phyloP scores from a whole-genome alignment of 2,888 invertebrate genomes.

The Poecilobothrus nobilitatus region DNA sequence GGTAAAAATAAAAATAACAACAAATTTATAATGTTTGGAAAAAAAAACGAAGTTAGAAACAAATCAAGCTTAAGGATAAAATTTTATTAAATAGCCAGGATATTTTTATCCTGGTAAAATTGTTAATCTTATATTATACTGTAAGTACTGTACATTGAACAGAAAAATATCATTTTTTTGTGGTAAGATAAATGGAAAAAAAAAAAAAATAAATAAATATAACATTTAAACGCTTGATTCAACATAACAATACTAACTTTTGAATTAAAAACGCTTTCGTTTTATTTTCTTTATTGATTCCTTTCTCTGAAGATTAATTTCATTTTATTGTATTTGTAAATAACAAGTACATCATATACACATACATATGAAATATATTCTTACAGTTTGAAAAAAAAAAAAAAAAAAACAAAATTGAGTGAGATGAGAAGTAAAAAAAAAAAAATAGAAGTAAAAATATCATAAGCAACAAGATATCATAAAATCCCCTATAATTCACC shows the following conservation, averaged over 20 bases:
- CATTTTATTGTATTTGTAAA: no score
- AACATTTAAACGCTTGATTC: no score
- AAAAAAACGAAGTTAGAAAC: no score
- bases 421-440: not conserved
- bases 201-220: no score
- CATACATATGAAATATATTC: not conserved
- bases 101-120: not conserved
- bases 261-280: no score
- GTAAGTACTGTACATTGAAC: not conserved
- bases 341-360: not conserved
- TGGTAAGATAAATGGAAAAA: no score
- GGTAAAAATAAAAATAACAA: no score
- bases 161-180: not conserved
- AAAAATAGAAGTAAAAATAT: not conserved
- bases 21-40: no score
- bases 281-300: no score
- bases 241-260: no score
- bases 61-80: not conserved
- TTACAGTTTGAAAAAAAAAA: not conserved
- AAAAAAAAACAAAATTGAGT: no score
- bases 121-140: not conserved
- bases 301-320: no score
- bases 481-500: constrained; percentile 3
- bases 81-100: not conserved
- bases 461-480: not conserved